Evolutionary conservation across 2,113 vertebrate species (phyloP).

Genomic region (Motacilla tschutschensis): DNA sequence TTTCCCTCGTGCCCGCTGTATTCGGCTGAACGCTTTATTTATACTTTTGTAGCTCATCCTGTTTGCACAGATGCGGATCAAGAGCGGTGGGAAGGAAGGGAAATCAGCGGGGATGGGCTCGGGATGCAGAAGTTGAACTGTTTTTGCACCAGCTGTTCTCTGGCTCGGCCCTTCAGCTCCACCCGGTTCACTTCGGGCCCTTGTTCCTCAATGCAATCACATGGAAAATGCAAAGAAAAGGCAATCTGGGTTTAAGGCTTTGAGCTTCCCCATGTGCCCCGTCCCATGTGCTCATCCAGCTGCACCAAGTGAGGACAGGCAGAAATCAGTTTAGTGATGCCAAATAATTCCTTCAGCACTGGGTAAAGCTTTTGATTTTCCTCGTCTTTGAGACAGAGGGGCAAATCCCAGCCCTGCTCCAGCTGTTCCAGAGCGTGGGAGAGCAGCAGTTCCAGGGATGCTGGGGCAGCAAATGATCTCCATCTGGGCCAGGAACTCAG

Average conservation of each 20-base stretch:
- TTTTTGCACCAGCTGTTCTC: neutral
- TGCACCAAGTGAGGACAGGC: neutral
- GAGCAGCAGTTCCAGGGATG: neutral
- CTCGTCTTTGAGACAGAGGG: neutral
- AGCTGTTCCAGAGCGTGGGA: neutral
- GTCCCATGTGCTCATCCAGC: accelerated
- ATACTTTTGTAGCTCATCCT: neutral
- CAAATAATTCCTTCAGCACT: neutral
- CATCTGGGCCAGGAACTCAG: neutral
- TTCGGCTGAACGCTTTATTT: neutral
- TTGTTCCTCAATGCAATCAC: neutral
- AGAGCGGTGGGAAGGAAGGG: neutral
- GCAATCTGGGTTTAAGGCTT: neutral
- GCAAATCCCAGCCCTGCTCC: neutral
- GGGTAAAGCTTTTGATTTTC: neutral
- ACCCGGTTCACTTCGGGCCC: neutral
- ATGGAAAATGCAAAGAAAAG: neutral
- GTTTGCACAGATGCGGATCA: neutral
- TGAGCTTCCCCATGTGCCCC: neutral
- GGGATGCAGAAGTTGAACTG: neutral
- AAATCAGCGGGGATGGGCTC: neutral
- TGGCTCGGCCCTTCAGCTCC: neutral
- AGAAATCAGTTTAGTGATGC: neutral
- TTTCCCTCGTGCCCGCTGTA: neutral
- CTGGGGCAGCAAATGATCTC: neutral